phyloP scores from a whole-genome alignment of 1,140 invertebrate species.

The Thalassaphorura encarpata region DNA sequence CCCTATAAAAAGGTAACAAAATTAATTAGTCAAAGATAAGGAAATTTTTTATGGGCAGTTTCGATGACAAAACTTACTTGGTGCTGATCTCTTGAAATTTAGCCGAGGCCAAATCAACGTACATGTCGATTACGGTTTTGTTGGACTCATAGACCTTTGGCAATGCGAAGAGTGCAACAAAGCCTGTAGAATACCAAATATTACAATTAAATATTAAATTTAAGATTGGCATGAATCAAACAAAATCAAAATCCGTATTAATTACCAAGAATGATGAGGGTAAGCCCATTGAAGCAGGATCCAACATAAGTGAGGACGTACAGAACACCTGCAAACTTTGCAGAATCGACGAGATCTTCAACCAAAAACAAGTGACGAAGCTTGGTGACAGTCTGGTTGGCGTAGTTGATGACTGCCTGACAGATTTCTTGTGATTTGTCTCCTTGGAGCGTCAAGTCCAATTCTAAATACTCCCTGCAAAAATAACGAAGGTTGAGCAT shows the following conservation, averaged over 20 bases:
- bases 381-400: constrained; percentile 67
- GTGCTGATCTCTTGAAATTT: constrained; percentile 81
- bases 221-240: no score
- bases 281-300: constrained; percentile 96
- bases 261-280: constrained; percentile 83
- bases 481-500: constrained; percentile 29
- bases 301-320: constrained; percentile 95
- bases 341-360: constrained; percentile 90
- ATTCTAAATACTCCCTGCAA: constrained; percentile 71
- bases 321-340: constrained; percentile 83
- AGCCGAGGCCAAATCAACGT: constrained; percentile 71
- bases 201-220: no score
- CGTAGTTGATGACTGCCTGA: constrained; percentile 67
- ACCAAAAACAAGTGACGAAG: constrained; percentile 87
- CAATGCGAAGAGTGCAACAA: constrained; percentile 84
- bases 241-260: constrained; percentile 15
- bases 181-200: constrained; percentile 53
- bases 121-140: constrained; percentile 91
- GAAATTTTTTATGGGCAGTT: background rate
- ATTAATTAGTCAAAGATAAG: constrained; percentile 5
- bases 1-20: constrained; percentile 50
- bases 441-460: constrained; percentile 70
- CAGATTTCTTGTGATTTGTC: constrained; percentile 80
- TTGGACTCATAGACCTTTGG: constrained; percentile 98
- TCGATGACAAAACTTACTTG: constrained; percentile 55